These are phyloP conservation scores for Hydropsyche betteni DNA, from an alignment of 2,888 invertebrate species.

Conservation along the genomic window DNA sequence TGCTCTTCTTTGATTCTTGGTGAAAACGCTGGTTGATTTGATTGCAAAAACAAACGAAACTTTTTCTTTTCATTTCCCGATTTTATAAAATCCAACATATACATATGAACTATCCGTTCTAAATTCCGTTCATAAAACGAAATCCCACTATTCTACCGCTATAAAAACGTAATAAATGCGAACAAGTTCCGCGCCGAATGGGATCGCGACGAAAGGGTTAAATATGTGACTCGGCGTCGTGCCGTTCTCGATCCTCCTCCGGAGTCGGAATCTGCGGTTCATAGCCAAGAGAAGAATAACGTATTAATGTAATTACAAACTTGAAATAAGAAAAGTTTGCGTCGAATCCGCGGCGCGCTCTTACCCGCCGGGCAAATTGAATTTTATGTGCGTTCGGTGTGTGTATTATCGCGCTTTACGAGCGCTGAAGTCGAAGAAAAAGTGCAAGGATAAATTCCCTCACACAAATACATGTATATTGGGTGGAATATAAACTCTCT, in stretches of 20 bases:
- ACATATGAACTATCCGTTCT: too few relatives aligned
- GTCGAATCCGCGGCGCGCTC: conserved; percentile 32
- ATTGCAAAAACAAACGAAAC: too few relatives aligned
- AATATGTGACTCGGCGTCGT: conserved; percentile 33
- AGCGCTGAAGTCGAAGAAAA: conserved; percentile 16
- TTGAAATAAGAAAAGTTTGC: conserved; percentile 48
- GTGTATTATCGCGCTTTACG: conserved; percentile 16
- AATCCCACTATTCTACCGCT: too few relatives aligned
- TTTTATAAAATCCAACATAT: too few relatives aligned
- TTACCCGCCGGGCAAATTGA: conserved; percentile 38
- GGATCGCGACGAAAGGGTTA: conserved; percentile 28
- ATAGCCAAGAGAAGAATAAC: conserved; percentile 36
- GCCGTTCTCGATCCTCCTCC: neutral
- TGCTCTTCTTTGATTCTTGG: too few relatives aligned
- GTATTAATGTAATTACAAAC: conserved; percentile 49
- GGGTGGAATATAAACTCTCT: neutral
- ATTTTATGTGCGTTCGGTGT: conserved; percentile 42
- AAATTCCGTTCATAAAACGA: too few relatives aligned
- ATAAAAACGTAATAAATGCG: too few relatives aligned
- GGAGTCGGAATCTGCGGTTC: neutral
- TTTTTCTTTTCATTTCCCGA: too few relatives aligned
- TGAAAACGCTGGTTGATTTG: too few relatives aligned
- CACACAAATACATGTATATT: neutral
- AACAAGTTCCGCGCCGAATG: neutral
- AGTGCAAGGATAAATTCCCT: conserved; percentile 7